Conservation (phyloP, 2,888 invertebrate species). For the Panopea generosa region DNA sequence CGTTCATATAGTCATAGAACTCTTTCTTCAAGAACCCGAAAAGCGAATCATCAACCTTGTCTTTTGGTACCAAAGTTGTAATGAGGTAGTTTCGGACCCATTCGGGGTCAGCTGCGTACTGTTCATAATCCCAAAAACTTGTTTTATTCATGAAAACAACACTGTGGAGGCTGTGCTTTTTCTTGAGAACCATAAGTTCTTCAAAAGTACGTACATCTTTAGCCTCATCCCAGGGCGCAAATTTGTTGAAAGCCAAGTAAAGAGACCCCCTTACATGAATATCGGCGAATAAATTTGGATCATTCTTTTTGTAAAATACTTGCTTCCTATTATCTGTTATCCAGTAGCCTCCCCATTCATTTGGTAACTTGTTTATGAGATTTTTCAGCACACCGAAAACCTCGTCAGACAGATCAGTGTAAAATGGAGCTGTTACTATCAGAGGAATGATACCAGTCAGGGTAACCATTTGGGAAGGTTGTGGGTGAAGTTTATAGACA, state of each 20-base stretch:
- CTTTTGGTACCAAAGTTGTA: slow-evolving; percentile 32
- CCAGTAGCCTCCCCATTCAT: slow-evolving; percentile 62
- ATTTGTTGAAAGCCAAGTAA: slow-evolving; percentile 47
- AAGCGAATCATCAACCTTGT: slow-evolving; percentile 6
- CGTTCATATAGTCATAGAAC: slow-evolving; percentile 14
- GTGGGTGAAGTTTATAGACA: slow-evolving; percentile 51
- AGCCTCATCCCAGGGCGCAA: slow-evolving; percentile 51
- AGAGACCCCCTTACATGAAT: slow-evolving; percentile 26
- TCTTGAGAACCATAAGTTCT: neutral
- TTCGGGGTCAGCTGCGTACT: slow-evolving; percentile 20
- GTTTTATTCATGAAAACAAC: slow-evolving; percentile 34
- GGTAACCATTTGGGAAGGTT: slow-evolving; percentile 33
- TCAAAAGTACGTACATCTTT: slow-evolving; percentile 3
- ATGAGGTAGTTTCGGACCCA: slow-evolving; percentile 21
- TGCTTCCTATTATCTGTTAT: slow-evolving; percentile 28
- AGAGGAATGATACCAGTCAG: slow-evolving; percentile 23
- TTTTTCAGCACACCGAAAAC: slow-evolving; percentile 16
- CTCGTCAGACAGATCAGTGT: slow-evolving; percentile 6
- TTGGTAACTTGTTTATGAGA: slow-evolving; percentile 33
- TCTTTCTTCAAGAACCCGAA: slow-evolving; percentile 16
- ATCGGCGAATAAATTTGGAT: neutral
- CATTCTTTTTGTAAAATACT: neutral
- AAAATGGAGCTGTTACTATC: neutral
- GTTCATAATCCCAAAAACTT: slow-evolving; percentile 56
- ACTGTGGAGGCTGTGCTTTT: neutral